Conservation (phyloP, 2,113 vertebrate genomes). For the Bubalus kerabau region DNA sequence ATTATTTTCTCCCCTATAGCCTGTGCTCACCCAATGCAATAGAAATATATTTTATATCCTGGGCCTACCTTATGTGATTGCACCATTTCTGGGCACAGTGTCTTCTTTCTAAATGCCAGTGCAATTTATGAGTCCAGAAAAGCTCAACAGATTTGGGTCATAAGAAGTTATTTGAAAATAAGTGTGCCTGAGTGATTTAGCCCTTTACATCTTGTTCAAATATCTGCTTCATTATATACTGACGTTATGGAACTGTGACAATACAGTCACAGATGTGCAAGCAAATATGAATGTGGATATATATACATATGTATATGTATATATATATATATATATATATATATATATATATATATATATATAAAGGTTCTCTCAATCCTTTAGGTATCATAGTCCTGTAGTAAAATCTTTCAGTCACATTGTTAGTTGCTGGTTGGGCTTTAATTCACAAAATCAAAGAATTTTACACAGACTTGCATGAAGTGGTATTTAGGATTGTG, state of each 20-base stretch:
- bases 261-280: not conserved
- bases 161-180: slow-evolving; percentile 30
- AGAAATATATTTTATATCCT: not conserved
- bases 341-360: no score
- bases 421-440: not conserved
- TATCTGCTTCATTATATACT: slow-evolving; percentile 2
- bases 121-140: not conserved
- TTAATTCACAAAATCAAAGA: slow-evolving; percentile 11
- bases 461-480: not conserved
- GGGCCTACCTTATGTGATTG: not conserved
- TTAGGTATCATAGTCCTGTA: not conserved
- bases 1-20: not conserved
- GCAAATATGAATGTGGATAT: not conserved
- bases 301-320: not conserved
- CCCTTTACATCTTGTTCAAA: slow-evolving; percentile 19
- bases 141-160: not conserved
- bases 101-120: not conserved
- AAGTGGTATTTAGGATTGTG: not conserved
- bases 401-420: not conserved
- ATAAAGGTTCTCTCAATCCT: not conserved
- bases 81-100: not conserved
- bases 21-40: not conserved
- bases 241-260: not conserved
- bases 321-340: not conserved
- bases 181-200: not conserved